Conservation (phyloP, 35 echinoderm and acorn worm species). For the Amphiura filiformis region DNA sequence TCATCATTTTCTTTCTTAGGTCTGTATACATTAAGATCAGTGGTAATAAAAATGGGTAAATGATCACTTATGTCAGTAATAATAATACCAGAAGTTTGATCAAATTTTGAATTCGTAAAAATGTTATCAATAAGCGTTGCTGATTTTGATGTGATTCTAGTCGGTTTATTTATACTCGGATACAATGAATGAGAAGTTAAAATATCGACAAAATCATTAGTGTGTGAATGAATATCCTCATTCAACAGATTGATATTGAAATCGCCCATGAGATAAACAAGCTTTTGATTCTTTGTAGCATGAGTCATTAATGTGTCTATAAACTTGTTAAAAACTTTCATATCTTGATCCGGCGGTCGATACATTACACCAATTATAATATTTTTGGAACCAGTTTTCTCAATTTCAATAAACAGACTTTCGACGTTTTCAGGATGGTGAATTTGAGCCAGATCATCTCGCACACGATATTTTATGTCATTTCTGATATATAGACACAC, state of each 20-base stretch:
- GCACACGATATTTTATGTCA: too few relatives aligned
- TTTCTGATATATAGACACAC: too few relatives aligned
- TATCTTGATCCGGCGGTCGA: neutral
- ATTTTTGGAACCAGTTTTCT: neutral
- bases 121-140: neutral
- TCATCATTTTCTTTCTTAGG: neutral
- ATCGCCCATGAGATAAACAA: conserved; percentile 1
- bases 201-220: neutral
- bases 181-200: neutral
- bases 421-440: too few relatives aligned
- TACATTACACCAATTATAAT: neutral
- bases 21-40: neutral
- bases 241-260: neutral
- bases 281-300: neutral
- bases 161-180: neutral
- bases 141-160: neutral
- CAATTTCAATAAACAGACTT: too few relatives aligned
- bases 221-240: neutral
- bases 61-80: neutral
- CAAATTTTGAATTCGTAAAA: neutral
- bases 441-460: too few relatives aligned
- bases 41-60: neutral
- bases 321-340: neutral
- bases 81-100: neutral
- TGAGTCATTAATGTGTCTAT: neutral